Evolutionary conservation across 2,888 invertebrate species (phyloP), one percentile per base, ranked within the genome.

Genomic region (Drosophila seclusa): DNA sequence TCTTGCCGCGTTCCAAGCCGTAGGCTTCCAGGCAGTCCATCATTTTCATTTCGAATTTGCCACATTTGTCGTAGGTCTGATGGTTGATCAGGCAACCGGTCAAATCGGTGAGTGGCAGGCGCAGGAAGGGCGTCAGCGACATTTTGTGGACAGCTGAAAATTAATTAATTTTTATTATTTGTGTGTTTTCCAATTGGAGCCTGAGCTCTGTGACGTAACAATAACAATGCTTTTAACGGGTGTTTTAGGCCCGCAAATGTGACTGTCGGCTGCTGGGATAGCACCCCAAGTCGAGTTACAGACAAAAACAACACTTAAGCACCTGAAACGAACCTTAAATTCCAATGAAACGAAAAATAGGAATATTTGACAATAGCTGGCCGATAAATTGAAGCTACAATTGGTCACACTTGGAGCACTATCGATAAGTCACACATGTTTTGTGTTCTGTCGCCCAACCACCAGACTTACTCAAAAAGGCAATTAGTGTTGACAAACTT

Each of bases 11-110:
- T n/a, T 95, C 95, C 13, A 95, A 83, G 2, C 97, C 97, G 79
- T 97, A 97, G 4, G 97, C 97, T 89, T 97, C 97, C 55, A 97
- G 89, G 87, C 97, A 97, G 78, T 97, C 96, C 93, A 96, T 95
- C 87, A 95, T 95, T 36, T 94, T 94, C 91, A 96, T 93, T 93
- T 97, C 97, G 80, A 96, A 93, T 67, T 94, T 94, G 40, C 95
- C 95, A 89, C 97, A 97, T 31, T 92, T 91, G 29, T 95, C 95
- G 84, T 94, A 93, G 87, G 94, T 93, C 91, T 96, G 96, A 82
- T 95, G 95, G 70, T 95, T 96, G 32, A 95, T 87, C 67, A 96
- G 61, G 27, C 94, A 94, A 75, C 95, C 95, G 40, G 96, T 95
- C 59, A 96, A 87, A 92, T 97, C 97, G 7, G 96, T 96, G 50